A percentile compares a stretch with the other conserved stretches of the same genome.
phyloP scores from a whole-genome alignment of 1,140 invertebrate species.

The Apis mellifera region DNA sequence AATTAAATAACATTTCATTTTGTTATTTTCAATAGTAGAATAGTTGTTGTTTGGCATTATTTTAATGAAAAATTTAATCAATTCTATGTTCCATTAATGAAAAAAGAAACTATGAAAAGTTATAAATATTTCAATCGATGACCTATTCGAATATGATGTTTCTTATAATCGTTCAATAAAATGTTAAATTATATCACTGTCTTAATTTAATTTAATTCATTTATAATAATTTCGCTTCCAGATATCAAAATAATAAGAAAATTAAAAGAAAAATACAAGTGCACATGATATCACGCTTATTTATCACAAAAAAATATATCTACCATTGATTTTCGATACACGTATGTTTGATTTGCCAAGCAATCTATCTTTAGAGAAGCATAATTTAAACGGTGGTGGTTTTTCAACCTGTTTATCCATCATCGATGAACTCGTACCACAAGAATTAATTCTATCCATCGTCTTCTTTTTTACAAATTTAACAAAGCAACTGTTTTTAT shows the following conservation, averaged over 20 bases:
- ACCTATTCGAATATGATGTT: too few relatives aligned
- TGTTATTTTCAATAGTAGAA: too few relatives aligned
- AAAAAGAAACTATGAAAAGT: too few relatives aligned
- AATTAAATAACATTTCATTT: too few relatives aligned
- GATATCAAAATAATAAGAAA: neutral
- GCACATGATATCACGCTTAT: neutral
- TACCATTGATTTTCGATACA: conserved; percentile 67
- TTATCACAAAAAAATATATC: conserved; percentile 1
- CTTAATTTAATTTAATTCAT: too few relatives aligned
- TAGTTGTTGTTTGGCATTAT: too few relatives aligned
- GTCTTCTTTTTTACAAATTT: neutral
- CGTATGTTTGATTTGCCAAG: conserved; percentile 68
- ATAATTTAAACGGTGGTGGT: conserved; percentile 72
- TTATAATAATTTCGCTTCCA: too few relatives aligned
- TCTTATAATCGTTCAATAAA: too few relatives aligned
- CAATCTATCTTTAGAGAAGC: conserved; percentile 72
- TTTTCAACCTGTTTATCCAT: conserved; percentile 50
- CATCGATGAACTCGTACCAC: conserved; percentile 38
- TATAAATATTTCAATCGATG: too few relatives aligned
- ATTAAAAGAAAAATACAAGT: neutral
- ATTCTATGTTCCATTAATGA: too few relatives aligned
- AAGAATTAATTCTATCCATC: conserved; percentile 35
- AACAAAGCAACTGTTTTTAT: neutral
- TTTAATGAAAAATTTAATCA: too few relatives aligned
- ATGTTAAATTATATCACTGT: too few relatives aligned